Conservation (phyloP, 2,888 invertebrate species). For the Polyploca ridens region DNA sequence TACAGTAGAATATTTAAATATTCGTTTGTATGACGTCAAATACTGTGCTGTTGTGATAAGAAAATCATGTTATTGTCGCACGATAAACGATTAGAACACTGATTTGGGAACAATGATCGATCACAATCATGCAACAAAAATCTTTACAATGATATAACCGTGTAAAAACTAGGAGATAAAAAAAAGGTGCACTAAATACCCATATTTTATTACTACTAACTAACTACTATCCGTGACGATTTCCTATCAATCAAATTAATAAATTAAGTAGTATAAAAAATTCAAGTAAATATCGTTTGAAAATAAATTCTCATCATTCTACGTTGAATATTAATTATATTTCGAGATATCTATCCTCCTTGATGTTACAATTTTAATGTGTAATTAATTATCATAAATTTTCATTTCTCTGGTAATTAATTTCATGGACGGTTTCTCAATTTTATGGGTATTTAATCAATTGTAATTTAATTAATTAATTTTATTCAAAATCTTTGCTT, state of each 20-base stretch:
- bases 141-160: too few relatives aligned
- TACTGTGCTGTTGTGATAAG: not conserved
- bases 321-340: not conserved
- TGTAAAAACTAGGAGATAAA: not conserved
- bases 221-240: too few relatives aligned
- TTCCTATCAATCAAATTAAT: too few relatives aligned
- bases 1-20: not conserved
- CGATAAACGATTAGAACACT: conserved; percentile 7
- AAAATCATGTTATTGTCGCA: not conserved
- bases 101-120: not conserved
- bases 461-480: not conserved
- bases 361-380: conserved; percentile 5
- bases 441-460: not conserved
- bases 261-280: too few relatives aligned
- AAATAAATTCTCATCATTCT: not conserved
- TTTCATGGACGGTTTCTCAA: conserved; percentile 6
- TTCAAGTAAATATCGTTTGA: too few relatives aligned
- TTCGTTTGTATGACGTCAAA: not conserved
- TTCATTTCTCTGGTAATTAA: not conserved
- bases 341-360: not conserved
- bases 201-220: too few relatives aligned
- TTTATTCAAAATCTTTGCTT: not conserved
- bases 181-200: not conserved
- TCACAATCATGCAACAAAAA: not conserved
- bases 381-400: not conserved